These are phyloP conservation scores for Melangyna quadrimaculata DNA, from an alignment of 2,888 invertebrate genomes.

Conservation along the genomic window DNA sequence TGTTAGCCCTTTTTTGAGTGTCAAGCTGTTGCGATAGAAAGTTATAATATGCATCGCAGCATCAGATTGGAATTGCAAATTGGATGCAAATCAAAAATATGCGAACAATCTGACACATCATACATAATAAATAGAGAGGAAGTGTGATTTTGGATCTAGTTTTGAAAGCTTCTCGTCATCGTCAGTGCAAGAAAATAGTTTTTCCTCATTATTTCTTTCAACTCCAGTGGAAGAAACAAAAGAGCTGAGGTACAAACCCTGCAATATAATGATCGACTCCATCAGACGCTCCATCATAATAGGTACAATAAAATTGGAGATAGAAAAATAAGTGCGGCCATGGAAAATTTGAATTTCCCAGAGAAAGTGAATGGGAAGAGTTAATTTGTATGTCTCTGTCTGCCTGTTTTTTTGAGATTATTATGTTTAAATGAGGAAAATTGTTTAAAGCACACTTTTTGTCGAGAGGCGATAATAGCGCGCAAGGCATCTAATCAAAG, in stretches of 20 bases:
- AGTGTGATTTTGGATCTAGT: background rate
- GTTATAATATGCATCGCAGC: slow-evolving; percentile 20
- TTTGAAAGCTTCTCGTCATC: background rate
- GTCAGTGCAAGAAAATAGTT: background rate
- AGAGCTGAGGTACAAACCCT: slow-evolving; percentile 8
- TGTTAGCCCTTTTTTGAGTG: slow-evolving; percentile 48
- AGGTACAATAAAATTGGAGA: background rate
- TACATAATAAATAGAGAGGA: background rate
- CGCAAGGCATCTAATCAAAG: slow-evolving; percentile 4
- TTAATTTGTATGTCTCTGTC: slow-evolving; percentile 28
- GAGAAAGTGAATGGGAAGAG: slow-evolving; percentile 55
- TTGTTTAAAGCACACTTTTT: background rate
- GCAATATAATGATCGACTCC: slow-evolving; percentile 11
- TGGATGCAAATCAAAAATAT: slow-evolving; percentile 32
- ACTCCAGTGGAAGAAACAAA: background rate
- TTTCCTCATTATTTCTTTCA: slow-evolving; percentile 8
- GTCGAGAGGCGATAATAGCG: slow-evolving; percentile 12
- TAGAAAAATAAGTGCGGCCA: slow-evolving; percentile 1
- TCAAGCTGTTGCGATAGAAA: slow-evolving; percentile 28
- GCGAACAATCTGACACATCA: slow-evolving; percentile 9
- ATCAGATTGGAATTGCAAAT: slow-evolving; percentile 30
- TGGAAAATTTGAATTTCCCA: slow-evolving; percentile 48
- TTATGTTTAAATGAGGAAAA: slow-evolving; percentile 21
- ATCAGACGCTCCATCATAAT: background rate
- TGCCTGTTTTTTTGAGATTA: background rate